Conservation (phyloP, 64 coral and sea anemone genomes). For the Montipora cactus region DNA sequence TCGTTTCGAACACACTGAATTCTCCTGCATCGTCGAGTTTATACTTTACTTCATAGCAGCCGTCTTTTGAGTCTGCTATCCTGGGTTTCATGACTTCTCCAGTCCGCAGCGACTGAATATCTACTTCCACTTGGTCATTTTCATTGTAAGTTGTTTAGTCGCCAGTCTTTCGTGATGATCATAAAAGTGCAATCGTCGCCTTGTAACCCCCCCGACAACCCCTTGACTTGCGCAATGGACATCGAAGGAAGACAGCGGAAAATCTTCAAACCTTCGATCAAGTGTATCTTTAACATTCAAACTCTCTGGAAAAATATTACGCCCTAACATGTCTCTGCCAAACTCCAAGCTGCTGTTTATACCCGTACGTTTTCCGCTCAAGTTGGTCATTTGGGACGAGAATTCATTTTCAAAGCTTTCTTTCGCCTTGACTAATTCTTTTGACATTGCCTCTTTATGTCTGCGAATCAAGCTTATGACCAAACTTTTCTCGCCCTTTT, state of each 20-base stretch:
- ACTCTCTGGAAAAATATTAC: constrained; percentile 1
- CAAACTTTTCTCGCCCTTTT: not conserved
- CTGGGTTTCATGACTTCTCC: too few relatives aligned
- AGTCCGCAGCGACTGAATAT: too few relatives aligned
- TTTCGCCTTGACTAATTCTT: not conserved
- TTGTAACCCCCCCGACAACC: not conserved
- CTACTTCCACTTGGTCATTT: not conserved
- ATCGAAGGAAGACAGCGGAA: not conserved
- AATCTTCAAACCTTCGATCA: constrained; percentile 11
- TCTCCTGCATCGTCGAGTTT: not conserved
- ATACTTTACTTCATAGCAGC: not conserved
- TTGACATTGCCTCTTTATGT: not conserved
- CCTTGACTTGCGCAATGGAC: not conserved
- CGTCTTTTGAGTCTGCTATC: too few relatives aligned
- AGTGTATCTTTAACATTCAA: constrained; percentile 31
- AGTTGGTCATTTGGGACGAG: not conserved
- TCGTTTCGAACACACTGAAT: too few relatives aligned
- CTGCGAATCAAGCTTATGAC: not conserved
- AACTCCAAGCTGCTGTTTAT: constrained; percentile 29
- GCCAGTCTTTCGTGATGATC: not conserved
- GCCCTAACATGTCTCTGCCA: not conserved
- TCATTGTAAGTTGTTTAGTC: not conserved
- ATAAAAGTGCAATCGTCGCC: not conserved
- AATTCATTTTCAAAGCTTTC: not conserved
- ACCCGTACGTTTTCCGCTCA: not conserved